These are phyloP conservation scores for Leuciscus waleckii DNA, from an alignment of 2,797 vertebrate genomes.

Conservation along the genomic window DNA sequence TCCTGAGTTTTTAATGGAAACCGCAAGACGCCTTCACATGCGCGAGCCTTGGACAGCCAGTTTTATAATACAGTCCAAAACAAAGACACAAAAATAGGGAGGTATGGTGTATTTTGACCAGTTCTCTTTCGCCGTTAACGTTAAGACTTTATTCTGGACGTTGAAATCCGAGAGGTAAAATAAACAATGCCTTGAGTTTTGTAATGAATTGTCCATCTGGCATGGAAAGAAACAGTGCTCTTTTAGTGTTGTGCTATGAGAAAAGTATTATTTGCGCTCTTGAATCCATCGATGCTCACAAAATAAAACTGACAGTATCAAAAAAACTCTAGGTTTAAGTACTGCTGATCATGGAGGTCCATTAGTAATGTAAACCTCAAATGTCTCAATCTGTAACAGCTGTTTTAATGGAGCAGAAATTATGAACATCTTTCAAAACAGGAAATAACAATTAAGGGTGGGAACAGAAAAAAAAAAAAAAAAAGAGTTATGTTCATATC, in stretches of 20 bases:
- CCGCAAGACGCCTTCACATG: constrained; percentile 21
- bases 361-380: constrained; percentile 38
- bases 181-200: constrained; percentile 11
- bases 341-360: constrained; percentile 31
- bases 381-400: constrained; percentile 39
- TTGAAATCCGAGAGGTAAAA: constrained; percentile 20
- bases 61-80: constrained; percentile 38
- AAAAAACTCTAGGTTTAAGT: neutral
- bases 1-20: constrained; percentile 54
- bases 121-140: neutral
- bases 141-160: constrained; percentile 25
- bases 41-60: constrained; percentile 11
- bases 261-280: constrained; percentile 8
- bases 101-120: constrained; percentile 9
- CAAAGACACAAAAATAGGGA: neutral
- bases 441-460: constrained; percentile 28
- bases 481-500: constrained; percentile 63
- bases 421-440: constrained; percentile 38
- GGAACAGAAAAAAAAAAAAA: constrained; percentile 18
- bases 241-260: constrained; percentile 41
- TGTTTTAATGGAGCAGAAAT: constrained; percentile 41
- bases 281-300: constrained; percentile 10
- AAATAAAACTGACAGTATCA: constrained; percentile 11
- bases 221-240: constrained; percentile 30
- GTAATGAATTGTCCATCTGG: constrained; percentile 1